phyloP scores from a whole-genome alignment of 2,888 invertebrate species.

The Dascillus cervinus region DNA sequence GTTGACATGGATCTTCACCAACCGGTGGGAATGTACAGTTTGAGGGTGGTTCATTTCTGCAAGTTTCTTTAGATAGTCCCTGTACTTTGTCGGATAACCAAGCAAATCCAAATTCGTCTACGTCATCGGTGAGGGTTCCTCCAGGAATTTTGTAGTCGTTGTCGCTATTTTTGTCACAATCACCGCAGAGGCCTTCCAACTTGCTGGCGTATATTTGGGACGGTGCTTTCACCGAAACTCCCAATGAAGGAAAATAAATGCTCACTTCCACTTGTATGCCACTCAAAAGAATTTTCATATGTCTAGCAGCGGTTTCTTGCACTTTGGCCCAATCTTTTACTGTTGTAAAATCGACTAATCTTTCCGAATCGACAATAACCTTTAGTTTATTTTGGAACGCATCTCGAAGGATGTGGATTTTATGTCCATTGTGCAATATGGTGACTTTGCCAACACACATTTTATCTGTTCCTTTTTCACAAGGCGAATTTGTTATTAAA shows the following conservation, averaged over 20 bases:
- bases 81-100: conserved; percentile 46
- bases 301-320: conserved; percentile 50
- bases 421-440: conserved; percentile 57
- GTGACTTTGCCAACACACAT: conserved; percentile 63
- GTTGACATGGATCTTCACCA: conserved; percentile 59
- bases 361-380: conserved; percentile 44
- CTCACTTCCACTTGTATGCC: conserved; percentile 66
- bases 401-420: conserved; percentile 36
- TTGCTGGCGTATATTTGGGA: conserved; percentile 64
- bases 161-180: conserved; percentile 55
- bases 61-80: conserved; percentile 34
- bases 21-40: conserved; percentile 47
- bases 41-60: conserved; percentile 32
- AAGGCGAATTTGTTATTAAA: conserved; percentile 63
- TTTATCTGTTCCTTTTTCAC: conserved; percentile 48
- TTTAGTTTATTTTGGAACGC: conserved; percentile 29
- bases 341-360: conserved; percentile 36
- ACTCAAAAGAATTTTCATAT: conserved; percentile 55
- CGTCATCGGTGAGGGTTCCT: conserved; percentile 48
- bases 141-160: conserved; percentile 50
- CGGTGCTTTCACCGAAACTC: conserved; percentile 55
- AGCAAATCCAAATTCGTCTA: conserved; percentile 47
- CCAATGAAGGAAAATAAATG: conserved; percentile 43
- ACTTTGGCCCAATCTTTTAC: conserved; percentile 55
- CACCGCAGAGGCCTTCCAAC: conserved; percentile 76